phyloP scores from a whole-genome alignment of 2,797 vertebrate genomes.

The Schizopygopsis malacanthus region DNA sequence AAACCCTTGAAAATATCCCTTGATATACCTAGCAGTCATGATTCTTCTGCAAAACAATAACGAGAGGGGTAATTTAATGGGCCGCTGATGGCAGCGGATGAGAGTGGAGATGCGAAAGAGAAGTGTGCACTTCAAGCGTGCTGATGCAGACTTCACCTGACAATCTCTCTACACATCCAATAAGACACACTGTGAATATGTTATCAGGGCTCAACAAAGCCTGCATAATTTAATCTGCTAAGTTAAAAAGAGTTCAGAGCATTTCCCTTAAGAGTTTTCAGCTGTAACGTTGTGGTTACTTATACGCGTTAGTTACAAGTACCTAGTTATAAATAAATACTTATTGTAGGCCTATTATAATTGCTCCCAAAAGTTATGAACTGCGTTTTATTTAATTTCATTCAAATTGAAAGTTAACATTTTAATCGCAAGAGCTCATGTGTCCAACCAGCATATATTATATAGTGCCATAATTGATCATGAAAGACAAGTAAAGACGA shows the following conservation, averaged over 20 bases:
- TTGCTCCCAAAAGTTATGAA: neutral
- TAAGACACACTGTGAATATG: constrained; percentile 13
- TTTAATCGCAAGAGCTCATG: neutral
- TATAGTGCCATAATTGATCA: neutral
- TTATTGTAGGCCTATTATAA: neutral
- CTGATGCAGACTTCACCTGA: constrained; percentile 18
- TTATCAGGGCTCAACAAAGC: constrained; percentile 17
- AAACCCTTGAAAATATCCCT: constrained; percentile 14
- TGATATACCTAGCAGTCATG: constrained; percentile 23
- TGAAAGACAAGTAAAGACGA: neutral
- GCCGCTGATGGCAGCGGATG: constrained; percentile 15
- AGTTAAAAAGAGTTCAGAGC: neutral
- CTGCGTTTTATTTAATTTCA: neutral
- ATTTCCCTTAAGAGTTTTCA: neutral
- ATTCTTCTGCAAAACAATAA: constrained; percentile 12
- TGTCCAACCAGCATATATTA: neutral
- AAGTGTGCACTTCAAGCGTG: neutral
- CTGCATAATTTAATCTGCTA: constrained; percentile 23
- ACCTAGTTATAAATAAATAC: neutral
- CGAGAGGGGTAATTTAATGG: constrained; percentile 13
- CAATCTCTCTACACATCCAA: constrained; percentile 27
- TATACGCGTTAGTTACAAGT: neutral
- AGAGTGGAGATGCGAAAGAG: neutral
- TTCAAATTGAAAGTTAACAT: neutral
- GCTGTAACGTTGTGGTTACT: neutral